These are phyloP conservation scores for Micrasema minimum DNA, from an alignment of 1,140 invertebrate genomes.

Conservation along the genomic window DNA sequence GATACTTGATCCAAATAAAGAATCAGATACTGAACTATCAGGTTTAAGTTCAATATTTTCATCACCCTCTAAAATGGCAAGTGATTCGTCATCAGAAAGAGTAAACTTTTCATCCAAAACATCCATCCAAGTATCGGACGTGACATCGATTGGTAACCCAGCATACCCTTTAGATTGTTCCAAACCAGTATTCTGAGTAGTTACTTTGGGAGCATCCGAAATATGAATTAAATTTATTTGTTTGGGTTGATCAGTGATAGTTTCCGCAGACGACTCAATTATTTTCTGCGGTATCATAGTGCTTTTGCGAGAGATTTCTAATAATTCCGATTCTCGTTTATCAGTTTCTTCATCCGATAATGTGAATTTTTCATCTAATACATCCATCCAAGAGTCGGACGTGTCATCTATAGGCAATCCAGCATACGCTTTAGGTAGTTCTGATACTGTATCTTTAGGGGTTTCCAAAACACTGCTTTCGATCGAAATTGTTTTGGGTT, in stretches of 20 bases:
- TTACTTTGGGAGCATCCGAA: no score
- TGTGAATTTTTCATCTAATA: constrained; percentile 67
- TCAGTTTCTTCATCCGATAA: constrained; percentile 57
- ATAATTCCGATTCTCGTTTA: no score
- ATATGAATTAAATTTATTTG: no score
- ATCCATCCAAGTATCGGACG: constrained; percentile 59
- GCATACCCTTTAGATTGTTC: constrained; percentile 42
- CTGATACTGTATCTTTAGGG: neutral
- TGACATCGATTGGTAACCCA: constrained; percentile 61
- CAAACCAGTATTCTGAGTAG: neutral
- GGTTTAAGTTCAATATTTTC: constrained; percentile 6
- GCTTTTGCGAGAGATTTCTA: no score
- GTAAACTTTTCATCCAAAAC: constrained; percentile 67
- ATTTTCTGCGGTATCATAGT: no score
- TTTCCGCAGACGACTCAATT: no score
- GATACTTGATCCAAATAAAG: no score
- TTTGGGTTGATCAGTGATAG: neutral
- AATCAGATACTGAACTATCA: constrained; percentile 13
- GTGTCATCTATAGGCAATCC: constrained; percentile 64
- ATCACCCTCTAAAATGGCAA: constrained; percentile 1
- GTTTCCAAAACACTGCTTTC: neutral
- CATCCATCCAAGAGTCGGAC: constrained; percentile 65
- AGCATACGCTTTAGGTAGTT: constrained; percentile 41
- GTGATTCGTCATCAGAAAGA: constrained; percentile 54
- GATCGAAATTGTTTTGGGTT: neutral